Evolutionary conservation across 2,888 invertebrate genomes (phyloP), one percentile per base, ranked within the genome.

Genomic region (Tuberolachnus salignus): DNA sequence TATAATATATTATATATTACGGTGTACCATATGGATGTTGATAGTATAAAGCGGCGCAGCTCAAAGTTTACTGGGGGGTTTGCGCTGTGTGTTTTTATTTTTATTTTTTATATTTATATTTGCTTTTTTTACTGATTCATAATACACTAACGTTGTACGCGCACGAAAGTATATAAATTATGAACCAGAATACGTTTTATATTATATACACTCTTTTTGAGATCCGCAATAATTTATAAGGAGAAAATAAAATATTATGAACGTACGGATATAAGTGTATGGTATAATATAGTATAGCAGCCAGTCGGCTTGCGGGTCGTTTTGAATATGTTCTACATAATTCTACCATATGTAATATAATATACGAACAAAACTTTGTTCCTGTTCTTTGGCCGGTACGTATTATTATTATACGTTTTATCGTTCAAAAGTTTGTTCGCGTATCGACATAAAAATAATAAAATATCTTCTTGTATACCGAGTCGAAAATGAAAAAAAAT

Each of bases 271-370:
- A 34, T 34, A 34, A 34, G 34, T 34, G 34, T 34, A 34, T 34
- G 6, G 6, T 34, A 34, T 34, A n/a, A n/a, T 34, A 34, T 34
- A 3, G 34, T 34, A 6, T 34, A 34, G 19, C 19, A 72, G 61
- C 34, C 26, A 72, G 34, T 72, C 34, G 21, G 14, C 13, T 8
- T 57, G 57, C 23, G 57, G n/a, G 57, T 61, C 34, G 16, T 72
- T 61, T 61, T 14, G 72, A 61, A 72, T 72, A 61, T 34, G 61
- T 61, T 72, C 21, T 61, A 72, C 49, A 61, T 49, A 34, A 72
- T 49, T 72, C 2, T 49, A n/a, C 26, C 26, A 1, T 6, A 6
- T 6, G 34, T 34, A 34, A 34, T 34, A 34, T n/a, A n/a, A n/a
- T 34, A 26, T 34, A 67, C 16, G 19, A 49, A 61, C 21, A 19